These are phyloP conservation scores for Cervus canadensis DNA, from an alignment of 2,113 vertebrate species.

Conservation along the genomic window DNA sequence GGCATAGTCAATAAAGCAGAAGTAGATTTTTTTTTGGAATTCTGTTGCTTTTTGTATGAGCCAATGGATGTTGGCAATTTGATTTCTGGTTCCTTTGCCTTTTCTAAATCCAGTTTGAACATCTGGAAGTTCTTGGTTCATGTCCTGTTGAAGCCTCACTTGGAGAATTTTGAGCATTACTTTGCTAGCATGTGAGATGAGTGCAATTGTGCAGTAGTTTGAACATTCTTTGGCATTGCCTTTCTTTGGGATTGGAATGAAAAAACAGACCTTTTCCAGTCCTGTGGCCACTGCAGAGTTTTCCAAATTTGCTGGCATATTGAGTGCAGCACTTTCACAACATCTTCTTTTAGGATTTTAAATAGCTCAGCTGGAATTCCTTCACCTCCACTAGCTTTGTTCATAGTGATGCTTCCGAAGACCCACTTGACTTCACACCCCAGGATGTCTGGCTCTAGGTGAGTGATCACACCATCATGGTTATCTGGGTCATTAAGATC, in stretches of 20 bases:
- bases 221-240: background rate
- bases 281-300: background rate
- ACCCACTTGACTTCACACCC: background rate
- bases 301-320: background rate
- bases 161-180: background rate
- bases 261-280: background rate
- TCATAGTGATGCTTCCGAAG: background rate
- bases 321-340: background rate
- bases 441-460: background rate
- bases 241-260: background rate
- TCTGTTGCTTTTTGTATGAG: background rate
- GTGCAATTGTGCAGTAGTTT: background rate
- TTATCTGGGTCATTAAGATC: background rate
- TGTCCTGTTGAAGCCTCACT: background rate
- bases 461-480: background rate
- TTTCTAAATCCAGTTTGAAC: background rate
- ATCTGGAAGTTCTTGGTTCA: background rate
- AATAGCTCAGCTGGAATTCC: background rate
- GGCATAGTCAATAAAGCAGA: background rate
- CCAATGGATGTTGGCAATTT: background rate
- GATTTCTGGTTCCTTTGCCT: background rate
- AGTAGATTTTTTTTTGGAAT: background rate
- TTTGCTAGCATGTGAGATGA: background rate
- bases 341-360: background rate
- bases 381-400: background rate